phyloP scores from a whole-genome alignment of 2,113 vertebrate genomes.

The Panthera tigris region DNA sequence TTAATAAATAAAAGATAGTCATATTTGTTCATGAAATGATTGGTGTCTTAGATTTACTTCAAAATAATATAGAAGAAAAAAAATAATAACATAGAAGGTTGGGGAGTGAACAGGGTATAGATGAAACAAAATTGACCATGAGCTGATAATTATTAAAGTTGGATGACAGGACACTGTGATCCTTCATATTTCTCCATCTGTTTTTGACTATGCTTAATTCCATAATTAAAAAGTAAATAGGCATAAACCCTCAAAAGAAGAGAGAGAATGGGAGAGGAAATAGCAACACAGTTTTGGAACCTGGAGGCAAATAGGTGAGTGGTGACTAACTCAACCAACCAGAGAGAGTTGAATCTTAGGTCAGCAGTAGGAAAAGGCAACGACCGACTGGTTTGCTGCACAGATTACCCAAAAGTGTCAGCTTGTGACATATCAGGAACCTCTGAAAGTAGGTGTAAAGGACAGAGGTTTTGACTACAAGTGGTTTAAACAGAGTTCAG shows the following conservation, averaged over 20 bases:
- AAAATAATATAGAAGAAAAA: not conserved
- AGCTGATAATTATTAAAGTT: not conserved
- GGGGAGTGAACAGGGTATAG: not conserved
- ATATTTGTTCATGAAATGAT: not conserved
- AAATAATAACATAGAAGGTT: not conserved
- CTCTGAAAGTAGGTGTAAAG: not conserved
- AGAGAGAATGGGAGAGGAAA: not conserved
- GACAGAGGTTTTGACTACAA: not conserved
- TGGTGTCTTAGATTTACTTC: not conserved
- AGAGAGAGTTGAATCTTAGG: not conserved
- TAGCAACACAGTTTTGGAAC: not conserved
- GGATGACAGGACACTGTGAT: not conserved
- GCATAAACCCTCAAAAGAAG: not conserved
- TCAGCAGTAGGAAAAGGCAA: not conserved
- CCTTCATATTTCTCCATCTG: not conserved
- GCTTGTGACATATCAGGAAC: not conserved
- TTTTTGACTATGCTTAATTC: not conserved
- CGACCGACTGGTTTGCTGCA: not conserved
- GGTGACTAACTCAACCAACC: not conserved
- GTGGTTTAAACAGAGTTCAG: not conserved
- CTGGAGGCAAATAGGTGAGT: not conserved
- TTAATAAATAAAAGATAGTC: not conserved
- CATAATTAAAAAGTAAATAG: not conserved
- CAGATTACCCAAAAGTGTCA: not conserved
- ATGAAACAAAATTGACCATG: not conserved